A percentile compares a stretch with the other conserved stretches of the same genome.
These are phyloP conservation scores for Ectemnius continuus DNA, from an alignment of 2,888 invertebrate genomes.

Conservation along the genomic window DNA sequence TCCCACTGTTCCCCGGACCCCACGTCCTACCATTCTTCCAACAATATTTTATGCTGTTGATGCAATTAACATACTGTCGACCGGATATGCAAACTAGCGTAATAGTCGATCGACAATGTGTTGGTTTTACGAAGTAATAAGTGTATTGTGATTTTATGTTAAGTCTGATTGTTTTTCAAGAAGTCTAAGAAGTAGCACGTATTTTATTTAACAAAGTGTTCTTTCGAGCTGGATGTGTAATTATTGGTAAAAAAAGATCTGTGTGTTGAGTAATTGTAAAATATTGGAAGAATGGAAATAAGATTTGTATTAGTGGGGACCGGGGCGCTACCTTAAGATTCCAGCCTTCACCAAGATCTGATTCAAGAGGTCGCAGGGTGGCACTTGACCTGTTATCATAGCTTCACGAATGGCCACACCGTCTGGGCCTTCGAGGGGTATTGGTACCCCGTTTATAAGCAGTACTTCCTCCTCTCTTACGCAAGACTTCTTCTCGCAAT, in stretches of 20 bases:
- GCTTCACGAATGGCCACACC: slow-evolving; percentile 85
- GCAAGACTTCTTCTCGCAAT: slow-evolving; percentile 86
- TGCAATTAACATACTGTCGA: too few relatives aligned
- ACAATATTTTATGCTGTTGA: too few relatives aligned
- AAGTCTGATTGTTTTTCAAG: too few relatives aligned
- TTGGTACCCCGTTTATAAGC: slow-evolving; percentile 85
- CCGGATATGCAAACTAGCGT: too few relatives aligned
- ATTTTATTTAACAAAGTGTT: too few relatives aligned
- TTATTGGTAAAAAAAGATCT: too few relatives aligned
- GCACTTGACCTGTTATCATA: slow-evolving; percentile 84
- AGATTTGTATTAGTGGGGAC: slow-evolving; percentile 29
- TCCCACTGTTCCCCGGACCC: slow-evolving; percentile 47
- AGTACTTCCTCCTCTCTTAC: slow-evolving; percentile 86
- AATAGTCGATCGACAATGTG: too few relatives aligned
- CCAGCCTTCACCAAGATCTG: slow-evolving; percentile 84
- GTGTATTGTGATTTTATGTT: too few relatives aligned
- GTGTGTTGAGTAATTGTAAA: too few relatives aligned
- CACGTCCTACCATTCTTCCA: neutral
- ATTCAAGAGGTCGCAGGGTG: slow-evolving; percentile 85
- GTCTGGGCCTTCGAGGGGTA: slow-evolving; percentile 84
- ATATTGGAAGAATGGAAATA: neutral
- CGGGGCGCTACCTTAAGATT: slow-evolving; percentile 78
- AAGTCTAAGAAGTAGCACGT: too few relatives aligned
- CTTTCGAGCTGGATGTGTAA: too few relatives aligned
- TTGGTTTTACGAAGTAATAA: too few relatives aligned